Evolutionary conservation across 2,888 invertebrate genomes (phyloP), one percentile per base, ranked within the genome.

Genomic region (Oligia strigilis): DNA sequence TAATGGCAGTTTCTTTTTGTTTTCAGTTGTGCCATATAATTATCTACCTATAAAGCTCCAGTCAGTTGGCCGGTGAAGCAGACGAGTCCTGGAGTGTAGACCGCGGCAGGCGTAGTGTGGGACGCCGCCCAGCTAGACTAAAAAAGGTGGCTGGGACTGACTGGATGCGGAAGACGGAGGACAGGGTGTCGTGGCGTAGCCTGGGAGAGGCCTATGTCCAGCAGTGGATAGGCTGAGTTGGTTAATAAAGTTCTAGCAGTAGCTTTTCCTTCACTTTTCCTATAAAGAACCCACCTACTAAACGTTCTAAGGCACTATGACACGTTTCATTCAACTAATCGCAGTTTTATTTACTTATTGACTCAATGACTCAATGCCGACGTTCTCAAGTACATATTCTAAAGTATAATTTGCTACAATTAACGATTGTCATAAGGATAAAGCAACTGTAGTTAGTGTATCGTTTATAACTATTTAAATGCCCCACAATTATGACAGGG

Each of bases 391-490:
- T 69, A 77, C 72, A 70, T 70, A 77, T 62, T 36, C 77, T 77
- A 60, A 80, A 77, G 60, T 80, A 67, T 87, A 84, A 84, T 87
- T 83, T 88, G 84, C 81, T 71, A 87, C 85, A 84, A 87, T 81
- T 77, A 81, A 80, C 78, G 82, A 81, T 90, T 86, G 85, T 84
- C 89, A 83, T 83, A 85, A 90, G 90, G 88, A 90, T 87, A 88
- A 84, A 78, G 29, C 77, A 77, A 80, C 66, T 64, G 72, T 67
- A 80, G 77, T 80, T 82, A 78, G 49, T 77, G 83, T 88, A 82
- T 85, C 86, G 86, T 87, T 87, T 85, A 82, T 84, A 85, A 80
- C 70, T 87, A 85, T 88, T 80, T 85, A 80, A 87, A 88, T 82
- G 72, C 46, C n/a, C 72, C 11, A 80, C 72, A 85, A 87, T 85